A percentile compares a stretch with the other conserved stretches of the same genome.
phyloP scores from a whole-genome alignment of 2,797 vertebrate species.

The Thunnus albacares region DNA sequence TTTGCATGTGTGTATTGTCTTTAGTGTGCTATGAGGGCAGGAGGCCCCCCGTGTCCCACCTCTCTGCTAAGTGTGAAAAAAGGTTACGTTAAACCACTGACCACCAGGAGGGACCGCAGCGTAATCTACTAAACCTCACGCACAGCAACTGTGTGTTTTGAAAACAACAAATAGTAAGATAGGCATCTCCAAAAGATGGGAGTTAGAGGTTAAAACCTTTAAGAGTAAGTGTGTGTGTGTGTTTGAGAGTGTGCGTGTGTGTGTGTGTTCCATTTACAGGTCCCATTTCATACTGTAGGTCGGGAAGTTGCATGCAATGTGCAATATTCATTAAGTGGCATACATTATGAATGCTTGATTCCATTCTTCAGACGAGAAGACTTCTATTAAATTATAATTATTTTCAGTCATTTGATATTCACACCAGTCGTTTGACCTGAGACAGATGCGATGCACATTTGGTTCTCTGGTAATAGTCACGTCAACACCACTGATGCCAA shows the following conservation, averaged over 20 bases:
- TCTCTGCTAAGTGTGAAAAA: slow-evolving; percentile 67
- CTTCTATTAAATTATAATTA: slow-evolving; percentile 37
- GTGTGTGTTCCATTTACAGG: slow-evolving; percentile 50
- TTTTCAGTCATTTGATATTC: slow-evolving; percentile 54
- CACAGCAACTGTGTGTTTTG: slow-evolving; percentile 19
- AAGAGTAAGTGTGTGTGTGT: slow-evolving; percentile 41
- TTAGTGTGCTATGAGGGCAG: slow-evolving; percentile 69
- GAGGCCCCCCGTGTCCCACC: slow-evolving; percentile 59
- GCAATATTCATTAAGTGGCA: slow-evolving; percentile 82
- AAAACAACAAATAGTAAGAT: slow-evolving; percentile 16
- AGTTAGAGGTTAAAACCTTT: slow-evolving; percentile 60
- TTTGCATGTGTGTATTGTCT: slow-evolving; percentile 84
- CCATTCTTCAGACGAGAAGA: slow-evolving; percentile 46
- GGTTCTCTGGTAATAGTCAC: neutral
- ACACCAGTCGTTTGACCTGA: slow-evolving; percentile 31
- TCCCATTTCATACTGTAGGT: slow-evolving; percentile 78
- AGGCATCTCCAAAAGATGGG: slow-evolving; percentile 16
- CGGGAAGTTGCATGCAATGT: slow-evolving; percentile 86
- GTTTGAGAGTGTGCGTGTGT: slow-evolving; percentile 4
- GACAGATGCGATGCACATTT: slow-evolving; percentile 13
- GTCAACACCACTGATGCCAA: slow-evolving; percentile 8
- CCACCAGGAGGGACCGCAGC: slow-evolving; percentile 79
- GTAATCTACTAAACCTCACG: slow-evolving; percentile 42
- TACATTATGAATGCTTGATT: slow-evolving; percentile 72
- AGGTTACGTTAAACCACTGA: slow-evolving; percentile 64